Conservation (phyloP, 2,797 vertebrate genomes). For the Champsocephalus gunnari region DNA sequence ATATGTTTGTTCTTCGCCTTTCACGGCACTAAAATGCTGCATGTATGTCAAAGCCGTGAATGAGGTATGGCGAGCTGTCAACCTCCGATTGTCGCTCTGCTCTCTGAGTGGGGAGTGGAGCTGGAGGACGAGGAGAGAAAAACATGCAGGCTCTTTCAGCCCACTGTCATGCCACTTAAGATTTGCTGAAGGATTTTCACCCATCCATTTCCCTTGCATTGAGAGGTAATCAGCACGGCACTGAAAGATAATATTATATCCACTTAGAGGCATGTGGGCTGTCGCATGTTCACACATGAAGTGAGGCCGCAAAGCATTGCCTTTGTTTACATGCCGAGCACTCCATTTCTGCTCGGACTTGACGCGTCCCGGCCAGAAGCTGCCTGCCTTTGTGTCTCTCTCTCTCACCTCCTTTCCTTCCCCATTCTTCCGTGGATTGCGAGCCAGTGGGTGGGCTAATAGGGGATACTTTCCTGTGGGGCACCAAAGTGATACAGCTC, state of each 20-base stretch:
- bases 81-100: constrained; percentile 77
- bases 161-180: constrained; percentile 84
- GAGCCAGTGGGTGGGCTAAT: constrained; percentile 82
- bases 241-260: constrained; percentile 84
- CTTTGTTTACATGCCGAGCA: constrained; percentile 71
- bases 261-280: constrained; percentile 80
- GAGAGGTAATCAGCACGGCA: constrained; percentile 80
- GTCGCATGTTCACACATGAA: constrained; percentile 79
- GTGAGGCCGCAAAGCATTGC: constrained; percentile 56
- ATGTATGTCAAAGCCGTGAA: constrained; percentile 78
- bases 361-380: constrained; percentile 57
- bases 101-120: constrained; percentile 72
- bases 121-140: constrained; percentile 74
- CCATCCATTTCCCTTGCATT: constrained; percentile 79
- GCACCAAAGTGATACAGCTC: constrained; percentile 82
- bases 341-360: constrained; percentile 69
- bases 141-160: constrained; percentile 83
- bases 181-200: constrained; percentile 84
- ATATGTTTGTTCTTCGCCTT: constrained; percentile 69
- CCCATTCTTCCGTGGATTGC: constrained; percentile 62
- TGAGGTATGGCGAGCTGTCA: constrained; percentile 77
- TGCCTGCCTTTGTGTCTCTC: constrained; percentile 59
- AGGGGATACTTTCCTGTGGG: constrained; percentile 83
- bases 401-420: constrained; percentile 45
- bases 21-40: constrained; percentile 69